Percentiles rank a stretch among this genome's conserved stretches.
These are phyloP conservation scores for Panthera tigris DNA, from an alignment of 2,113 vertebrate species.

Conservation along the genomic window DNA sequence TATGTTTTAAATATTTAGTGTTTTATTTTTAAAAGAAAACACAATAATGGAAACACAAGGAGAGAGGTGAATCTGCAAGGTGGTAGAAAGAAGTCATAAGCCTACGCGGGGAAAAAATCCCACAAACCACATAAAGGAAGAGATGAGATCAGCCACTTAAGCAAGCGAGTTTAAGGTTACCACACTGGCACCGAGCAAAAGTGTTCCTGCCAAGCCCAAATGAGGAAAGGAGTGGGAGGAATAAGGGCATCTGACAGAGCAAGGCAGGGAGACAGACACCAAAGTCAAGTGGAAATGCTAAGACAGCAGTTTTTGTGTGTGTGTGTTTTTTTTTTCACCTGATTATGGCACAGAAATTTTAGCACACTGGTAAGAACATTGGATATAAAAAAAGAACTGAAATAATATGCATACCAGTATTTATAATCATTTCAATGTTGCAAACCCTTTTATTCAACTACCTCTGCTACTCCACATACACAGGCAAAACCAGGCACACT, in stretches of 20 bases:
- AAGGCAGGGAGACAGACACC: neutral
- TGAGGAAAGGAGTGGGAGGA: conserved; percentile 24
- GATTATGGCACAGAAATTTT: conserved; percentile 7
- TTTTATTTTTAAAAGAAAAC: conserved; percentile 29
- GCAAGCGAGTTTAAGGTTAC: conserved; percentile 35
- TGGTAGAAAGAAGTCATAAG: conserved; percentile 28
- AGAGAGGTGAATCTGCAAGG: neutral
- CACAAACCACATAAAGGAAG: conserved; percentile 69
- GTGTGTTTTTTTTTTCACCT: neutral
- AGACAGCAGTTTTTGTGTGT: neutral
- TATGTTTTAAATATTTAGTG: conserved; percentile 54
- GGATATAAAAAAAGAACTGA: neutral
- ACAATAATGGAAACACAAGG: conserved; percentile 16
- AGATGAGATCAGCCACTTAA: conserved; percentile 64
- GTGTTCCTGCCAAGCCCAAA: conserved; percentile 41
- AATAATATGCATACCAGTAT: neutral
- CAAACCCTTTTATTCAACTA: neutral
- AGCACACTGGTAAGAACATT: neutral
- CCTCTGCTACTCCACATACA: neutral
- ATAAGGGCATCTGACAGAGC: conserved; percentile 9
- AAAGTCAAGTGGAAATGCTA: conserved; percentile 39
- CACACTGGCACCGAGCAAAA: neutral
- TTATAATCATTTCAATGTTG: neutral
- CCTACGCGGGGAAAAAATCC: neutral
- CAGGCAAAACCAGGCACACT: neutral